Percentiles rank a stretch among this genome's conserved stretches.
These are phyloP conservation scores for Columba janthina DNA, from an alignment of 2,113 vertebrate genomes.

Conservation along the genomic window DNA sequence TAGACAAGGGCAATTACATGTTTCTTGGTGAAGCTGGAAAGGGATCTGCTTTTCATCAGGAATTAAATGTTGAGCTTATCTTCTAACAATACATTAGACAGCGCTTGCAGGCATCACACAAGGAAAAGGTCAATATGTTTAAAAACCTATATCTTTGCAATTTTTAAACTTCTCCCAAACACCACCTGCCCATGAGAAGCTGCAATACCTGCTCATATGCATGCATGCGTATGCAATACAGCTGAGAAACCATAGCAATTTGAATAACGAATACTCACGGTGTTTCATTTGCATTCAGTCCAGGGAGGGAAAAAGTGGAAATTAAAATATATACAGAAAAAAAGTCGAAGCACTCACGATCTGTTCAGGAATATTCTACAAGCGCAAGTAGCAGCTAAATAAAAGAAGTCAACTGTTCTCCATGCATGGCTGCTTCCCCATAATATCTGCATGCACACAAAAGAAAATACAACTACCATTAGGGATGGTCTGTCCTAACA, in stretches of 20 bases:
- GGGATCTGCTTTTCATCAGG: conserved; percentile 27
- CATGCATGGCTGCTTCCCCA: neutral
- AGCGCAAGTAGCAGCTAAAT: neutral
- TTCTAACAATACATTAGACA: neutral
- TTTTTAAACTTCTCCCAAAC: neutral
- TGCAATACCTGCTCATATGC: neutral
- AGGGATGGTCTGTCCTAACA: neutral
- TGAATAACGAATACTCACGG: conserved; percentile 60
- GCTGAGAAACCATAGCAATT: neutral
- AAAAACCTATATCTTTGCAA: neutral
- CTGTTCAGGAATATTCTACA: conserved; percentile 22
- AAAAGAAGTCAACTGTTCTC: neutral
- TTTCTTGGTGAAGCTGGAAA: conserved; percentile 23
- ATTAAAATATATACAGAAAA: neutral
- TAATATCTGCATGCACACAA: neutral
- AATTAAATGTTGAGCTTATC: neutral
- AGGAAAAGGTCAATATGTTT: neutral
- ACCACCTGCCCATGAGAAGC: neutral
- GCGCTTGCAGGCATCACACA: neutral
- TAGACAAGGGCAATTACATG: neutral
- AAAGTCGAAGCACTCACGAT: neutral
- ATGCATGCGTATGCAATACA: neutral
- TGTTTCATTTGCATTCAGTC: neutral
- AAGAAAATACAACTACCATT: neutral
- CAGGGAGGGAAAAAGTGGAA: neutral